Evolutionary conservation across 2,113 vertebrate genomes (phyloP).

Genomic region (Tragelaphus scriptus): DNA sequence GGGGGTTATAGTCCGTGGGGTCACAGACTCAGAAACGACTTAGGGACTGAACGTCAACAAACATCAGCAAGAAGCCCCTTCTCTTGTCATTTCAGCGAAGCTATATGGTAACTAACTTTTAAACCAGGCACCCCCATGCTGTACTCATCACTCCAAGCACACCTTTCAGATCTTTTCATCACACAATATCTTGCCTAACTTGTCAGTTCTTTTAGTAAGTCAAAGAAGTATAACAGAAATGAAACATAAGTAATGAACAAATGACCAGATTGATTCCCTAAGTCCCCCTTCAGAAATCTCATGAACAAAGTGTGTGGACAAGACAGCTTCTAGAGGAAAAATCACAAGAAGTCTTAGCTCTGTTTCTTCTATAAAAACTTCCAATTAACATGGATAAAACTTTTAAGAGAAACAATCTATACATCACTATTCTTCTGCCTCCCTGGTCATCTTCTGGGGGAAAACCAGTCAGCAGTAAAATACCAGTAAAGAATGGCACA

Average conservation of each 20-base stretch:
- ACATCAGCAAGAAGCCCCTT: neutral
- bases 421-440: neutral
- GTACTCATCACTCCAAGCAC: neutral
- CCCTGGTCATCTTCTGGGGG: neutral
- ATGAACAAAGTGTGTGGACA: neutral
- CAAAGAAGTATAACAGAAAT: neutral
- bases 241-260: neutral
- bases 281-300: neutral
- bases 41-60: fast-evolving
- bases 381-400: neutral
- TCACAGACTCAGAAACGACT: neutral
- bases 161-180: neutral
- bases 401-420: neutral
- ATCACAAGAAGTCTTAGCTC: neutral
- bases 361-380: neutral
- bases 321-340: neutral
- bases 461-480: neutral
- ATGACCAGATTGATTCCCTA: neutral
- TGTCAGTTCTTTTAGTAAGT: neutral
- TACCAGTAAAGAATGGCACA: neutral
- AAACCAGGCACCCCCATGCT: neutral
- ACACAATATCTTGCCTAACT: neutral
- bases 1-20: neutral
- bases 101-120: neutral
- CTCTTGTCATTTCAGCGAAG: neutral